These are phyloP conservation scores for Saccostrea glomerata DNA, from an alignment of 1,140 invertebrate genomes.

Conservation along the genomic window DNA sequence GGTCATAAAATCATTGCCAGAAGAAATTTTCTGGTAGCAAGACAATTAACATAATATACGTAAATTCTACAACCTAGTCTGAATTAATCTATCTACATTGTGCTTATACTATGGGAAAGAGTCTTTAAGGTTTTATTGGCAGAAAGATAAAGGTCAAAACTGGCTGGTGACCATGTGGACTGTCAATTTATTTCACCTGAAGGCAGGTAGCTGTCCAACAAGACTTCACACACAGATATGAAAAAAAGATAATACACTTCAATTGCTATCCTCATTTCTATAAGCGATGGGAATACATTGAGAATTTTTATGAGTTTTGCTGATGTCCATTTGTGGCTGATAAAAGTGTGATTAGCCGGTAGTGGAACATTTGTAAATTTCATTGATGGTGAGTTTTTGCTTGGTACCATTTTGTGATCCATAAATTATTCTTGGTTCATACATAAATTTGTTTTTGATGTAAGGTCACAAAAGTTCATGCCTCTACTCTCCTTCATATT, in stretches of 20 bases:
- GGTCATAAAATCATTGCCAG: constrained; percentile 17
- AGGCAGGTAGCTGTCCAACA: constrained; percentile 12
- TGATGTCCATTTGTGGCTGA: constrained; percentile 14
- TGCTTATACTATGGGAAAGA: neutral
- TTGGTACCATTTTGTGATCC: neutral
- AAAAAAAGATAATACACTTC: constrained; percentile 26
- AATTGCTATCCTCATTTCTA: neutral
- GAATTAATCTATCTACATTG: neutral
- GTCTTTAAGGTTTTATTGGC: neutral
- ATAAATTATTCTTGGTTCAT: neutral
- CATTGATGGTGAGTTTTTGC: constrained; percentile 22
- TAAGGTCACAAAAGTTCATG: neutral
- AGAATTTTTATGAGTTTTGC: constrained; percentile 6
- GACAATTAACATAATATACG: constrained; percentile 2
- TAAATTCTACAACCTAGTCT: neutral
- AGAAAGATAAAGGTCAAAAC: constrained; percentile 31
- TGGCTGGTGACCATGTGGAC: neutral
- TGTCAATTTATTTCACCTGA: constrained; percentile 34
- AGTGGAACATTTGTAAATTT: neutral
- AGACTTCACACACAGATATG: constrained; percentile 6
- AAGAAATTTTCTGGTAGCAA: constrained; percentile 17
- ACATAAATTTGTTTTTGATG: neutral
- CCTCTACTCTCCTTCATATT: neutral
- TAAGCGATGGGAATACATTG: neutral
- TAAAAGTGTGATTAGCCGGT: neutral